phyloP scores from a whole-genome alignment of 2,888 invertebrate genomes.

The Seira ritae region DNA sequence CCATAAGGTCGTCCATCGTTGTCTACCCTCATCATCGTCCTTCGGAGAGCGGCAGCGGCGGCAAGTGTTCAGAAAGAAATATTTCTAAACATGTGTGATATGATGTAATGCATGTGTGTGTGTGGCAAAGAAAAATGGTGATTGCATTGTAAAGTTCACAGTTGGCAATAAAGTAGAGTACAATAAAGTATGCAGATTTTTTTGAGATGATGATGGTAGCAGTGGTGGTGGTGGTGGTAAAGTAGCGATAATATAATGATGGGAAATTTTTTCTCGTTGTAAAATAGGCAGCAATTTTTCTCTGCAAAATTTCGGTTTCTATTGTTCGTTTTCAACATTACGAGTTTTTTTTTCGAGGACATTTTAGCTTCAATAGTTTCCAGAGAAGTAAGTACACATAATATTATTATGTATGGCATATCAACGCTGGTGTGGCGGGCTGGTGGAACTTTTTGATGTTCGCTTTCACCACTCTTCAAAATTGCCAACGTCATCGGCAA shows the following conservation, averaged over 20 bases:
- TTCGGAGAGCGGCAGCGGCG: neutral
- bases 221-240: neutral
- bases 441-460: too few species aligned
- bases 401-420: too few species aligned
- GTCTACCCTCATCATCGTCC: constrained; percentile 38
- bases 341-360: too few species aligned
- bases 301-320: too few species aligned
- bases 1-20: constrained; percentile 24
- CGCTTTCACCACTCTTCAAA: too few species aligned
- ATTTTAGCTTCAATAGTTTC: too few species aligned
- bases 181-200: constrained; percentile 34
- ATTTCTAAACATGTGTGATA: too few species aligned
- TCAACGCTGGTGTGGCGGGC: too few species aligned
- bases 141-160: constrained; percentile 44
- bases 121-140: constrained; percentile 39
- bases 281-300: constrained; percentile 10
- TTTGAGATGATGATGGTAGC: constrained; percentile 32
- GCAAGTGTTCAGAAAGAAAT: too few species aligned
- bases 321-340: too few species aligned
- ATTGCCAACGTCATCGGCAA: too few species aligned
- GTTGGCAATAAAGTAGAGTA: constrained; percentile 30
- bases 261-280: constrained; percentile 12
- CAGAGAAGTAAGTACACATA: too few species aligned
- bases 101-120: constrained; percentile 20
- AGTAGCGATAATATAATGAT: constrained; percentile 21